Evolutionary conservation across 2,797 vertebrate genomes (phyloP), one percentile per base, ranked within the genome.

Genomic region (Sibirionetta formosa): DNA sequence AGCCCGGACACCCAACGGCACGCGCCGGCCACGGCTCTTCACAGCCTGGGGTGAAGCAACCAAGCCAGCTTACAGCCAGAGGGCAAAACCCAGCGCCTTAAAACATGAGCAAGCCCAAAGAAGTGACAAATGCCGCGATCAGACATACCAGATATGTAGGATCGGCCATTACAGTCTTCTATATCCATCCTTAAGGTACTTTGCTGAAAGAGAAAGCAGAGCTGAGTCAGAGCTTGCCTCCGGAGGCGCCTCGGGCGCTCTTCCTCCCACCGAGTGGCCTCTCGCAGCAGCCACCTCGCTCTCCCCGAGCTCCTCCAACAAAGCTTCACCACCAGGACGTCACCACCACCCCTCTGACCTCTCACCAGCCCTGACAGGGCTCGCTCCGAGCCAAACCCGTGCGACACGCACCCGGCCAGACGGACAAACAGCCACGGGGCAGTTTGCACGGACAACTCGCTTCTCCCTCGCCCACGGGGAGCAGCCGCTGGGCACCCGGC

Each of bases 151-250:
- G 99, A 98, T 97, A 98, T 97, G 97, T 98, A 99, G 95, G 99
- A 98, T 93, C 98, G 98, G 96, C 99, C 99, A 98, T 99, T 99
- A 98, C 98, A 99, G 98, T 99, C 99, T 96, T 99, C 99, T 98
- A 98, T 98, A 98, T 99, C 99, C 99, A 99, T 99, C 98, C 97
- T 99, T 97, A 98, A 98, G 98, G 98, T 97, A 97, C 97, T 97
- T 97, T 96, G 98, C 98, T 99, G 95, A 44, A 98, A 98, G 66
- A 96, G 88, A 96, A 93, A 95, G 84, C 69, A 72, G 68, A 96
- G 64, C 68, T 60, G 8, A 15, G 86, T 93, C 92, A 96, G 88
- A 12, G 29, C 14, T 19, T 0, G 15, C 27, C 44, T 35, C 66
- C 51, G 31, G 65, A 14, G 56, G 56, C 36, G 8, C 22, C 82